Evolutionary conservation across 2,113 vertebrate species (phyloP), one percentile per base, ranked within the genome.

Genomic region (Mormoops blainvillei): DNA sequence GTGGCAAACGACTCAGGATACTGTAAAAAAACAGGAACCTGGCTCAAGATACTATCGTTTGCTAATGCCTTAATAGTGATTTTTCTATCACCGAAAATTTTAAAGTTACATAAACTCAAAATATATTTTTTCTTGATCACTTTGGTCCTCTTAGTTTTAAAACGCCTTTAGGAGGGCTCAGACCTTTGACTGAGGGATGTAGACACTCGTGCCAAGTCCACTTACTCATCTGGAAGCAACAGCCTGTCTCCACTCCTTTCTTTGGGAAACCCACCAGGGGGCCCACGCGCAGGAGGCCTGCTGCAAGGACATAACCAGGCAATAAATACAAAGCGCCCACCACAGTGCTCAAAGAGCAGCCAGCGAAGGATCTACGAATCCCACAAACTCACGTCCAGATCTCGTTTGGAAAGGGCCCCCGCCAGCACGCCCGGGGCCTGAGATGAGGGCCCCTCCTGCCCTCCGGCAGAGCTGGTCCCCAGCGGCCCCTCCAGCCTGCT

Each of bases 271-370:
- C 5, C 38, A 1, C 43, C 8, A 3, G 7, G 10, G 54, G 22
- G 13, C 31, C 31, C 24, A 4, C 0, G 8, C 6, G 14, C 11
- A 68, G 41, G n/a, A 16, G 33, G 56, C n/a, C 2, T 26, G 48
- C 45, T 26, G 2, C 0, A 41, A 56, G 43, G 71, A 31, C 36
- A 4, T 4, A 26, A 6, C 22, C 4, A 26, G 18, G 28, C 5
- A 43, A 12, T 3, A 12, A 8, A 14, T 0, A 1, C 2, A 5
- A 20, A 6, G 43, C 2, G 26, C 10, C 19, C 12, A 1, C 36
- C 26, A 12, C 7, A 0, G 10, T 0, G 11, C 71, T 0, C 8
- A 9, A 7, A 5, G 3, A 0, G 5, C 0, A 22, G 19, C 33
- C 70, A 16, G 3, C 6, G 15, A 31, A 31, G 2, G 28, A 13